A percentile compares a stretch with the other conserved stretches of the same genome.
These are phyloP conservation scores for Brenthis hecate DNA, from an alignment of 2,888 invertebrate genomes.

Conservation along the genomic window DNA sequence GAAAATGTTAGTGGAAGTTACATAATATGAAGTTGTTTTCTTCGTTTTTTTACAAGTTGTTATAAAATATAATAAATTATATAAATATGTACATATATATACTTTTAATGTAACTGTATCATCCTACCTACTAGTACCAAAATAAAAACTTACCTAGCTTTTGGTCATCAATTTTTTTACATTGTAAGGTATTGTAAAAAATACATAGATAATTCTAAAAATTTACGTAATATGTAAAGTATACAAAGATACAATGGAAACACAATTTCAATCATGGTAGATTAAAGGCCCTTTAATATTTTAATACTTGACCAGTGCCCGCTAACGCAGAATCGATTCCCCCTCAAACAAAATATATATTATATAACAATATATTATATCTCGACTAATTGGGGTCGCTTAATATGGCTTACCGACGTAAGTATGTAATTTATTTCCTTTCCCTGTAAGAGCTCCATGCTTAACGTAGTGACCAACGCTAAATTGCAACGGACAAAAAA, in stretches of 20 bases:
- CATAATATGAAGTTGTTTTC: too few relatives aligned
- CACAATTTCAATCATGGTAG: slow-evolving; percentile 81
- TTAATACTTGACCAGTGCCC: slow-evolving; percentile 79
- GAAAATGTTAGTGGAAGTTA: neutral
- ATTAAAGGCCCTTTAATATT: slow-evolving; percentile 79
- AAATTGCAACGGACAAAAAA: slow-evolving; percentile 37
- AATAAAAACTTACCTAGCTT: too few relatives aligned
- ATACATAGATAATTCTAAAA: neutral
- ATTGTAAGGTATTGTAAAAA: neutral
- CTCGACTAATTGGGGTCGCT: slow-evolving; percentile 80
- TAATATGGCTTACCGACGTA: slow-evolving; percentile 81
- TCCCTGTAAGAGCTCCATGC: slow-evolving; percentile 54
- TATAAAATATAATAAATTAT: too few relatives aligned
- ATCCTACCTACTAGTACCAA: too few relatives aligned
- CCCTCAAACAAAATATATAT: slow-evolving; percentile 70
- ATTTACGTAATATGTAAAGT: neutral
- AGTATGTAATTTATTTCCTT: slow-evolving; percentile 79
- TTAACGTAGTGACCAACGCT: slow-evolving; percentile 38
- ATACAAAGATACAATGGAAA: slow-evolving; percentile 56
- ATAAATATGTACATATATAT: neutral
- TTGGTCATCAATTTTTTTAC: neutral
- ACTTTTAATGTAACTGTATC: neutral
- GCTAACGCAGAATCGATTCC: slow-evolving; percentile 74
- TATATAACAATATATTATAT: slow-evolving; percentile 74
- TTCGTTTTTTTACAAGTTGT: too few relatives aligned